phyloP scores from a whole-genome alignment of 2,113 vertebrate genomes.

The Rattus rattus region DNA sequence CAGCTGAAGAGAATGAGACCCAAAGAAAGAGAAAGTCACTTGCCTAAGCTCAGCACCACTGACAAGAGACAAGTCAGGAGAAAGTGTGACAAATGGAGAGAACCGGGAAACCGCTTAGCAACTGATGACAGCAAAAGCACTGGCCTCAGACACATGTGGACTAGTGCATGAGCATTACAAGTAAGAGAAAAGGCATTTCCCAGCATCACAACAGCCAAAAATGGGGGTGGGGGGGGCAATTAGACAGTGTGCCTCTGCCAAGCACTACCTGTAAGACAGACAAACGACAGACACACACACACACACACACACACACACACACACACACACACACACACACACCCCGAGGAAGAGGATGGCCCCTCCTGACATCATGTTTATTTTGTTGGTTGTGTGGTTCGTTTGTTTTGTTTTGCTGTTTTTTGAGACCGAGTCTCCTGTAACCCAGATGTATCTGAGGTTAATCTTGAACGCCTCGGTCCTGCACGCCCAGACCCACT shows the following conservation, averaged over 20 bases:
- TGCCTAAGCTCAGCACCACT: constrained; percentile 9
- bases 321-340: background rate
- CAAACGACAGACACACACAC: background rate
- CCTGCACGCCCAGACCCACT: background rate
- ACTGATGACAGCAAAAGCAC: background rate
- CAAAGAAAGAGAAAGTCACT: constrained; percentile 27
- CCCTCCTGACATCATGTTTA: too few species aligned
- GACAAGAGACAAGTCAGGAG: constrained; percentile 22
- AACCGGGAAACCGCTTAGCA: constrained; percentile 3
- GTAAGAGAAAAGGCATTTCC: background rate
- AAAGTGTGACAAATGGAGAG: background rate
- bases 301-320: background rate
- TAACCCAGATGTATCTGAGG: too few species aligned
- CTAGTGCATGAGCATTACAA: background rate
- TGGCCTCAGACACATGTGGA: background rate
- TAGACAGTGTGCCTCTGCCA: background rate
- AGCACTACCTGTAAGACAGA: background rate
- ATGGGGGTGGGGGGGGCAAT: background rate
- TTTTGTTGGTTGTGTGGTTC: too few species aligned
- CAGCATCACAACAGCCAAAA: background rate
- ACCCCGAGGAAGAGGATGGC: too few species aligned
- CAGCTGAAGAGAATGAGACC: constrained; percentile 45
- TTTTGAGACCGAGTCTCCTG: too few species aligned
- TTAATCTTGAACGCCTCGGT: background rate
- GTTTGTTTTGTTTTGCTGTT: too few species aligned